Evolutionary conservation across 2,113 vertebrate genomes (phyloP).

Genomic region (Odontophorus gujanensis): DNA sequence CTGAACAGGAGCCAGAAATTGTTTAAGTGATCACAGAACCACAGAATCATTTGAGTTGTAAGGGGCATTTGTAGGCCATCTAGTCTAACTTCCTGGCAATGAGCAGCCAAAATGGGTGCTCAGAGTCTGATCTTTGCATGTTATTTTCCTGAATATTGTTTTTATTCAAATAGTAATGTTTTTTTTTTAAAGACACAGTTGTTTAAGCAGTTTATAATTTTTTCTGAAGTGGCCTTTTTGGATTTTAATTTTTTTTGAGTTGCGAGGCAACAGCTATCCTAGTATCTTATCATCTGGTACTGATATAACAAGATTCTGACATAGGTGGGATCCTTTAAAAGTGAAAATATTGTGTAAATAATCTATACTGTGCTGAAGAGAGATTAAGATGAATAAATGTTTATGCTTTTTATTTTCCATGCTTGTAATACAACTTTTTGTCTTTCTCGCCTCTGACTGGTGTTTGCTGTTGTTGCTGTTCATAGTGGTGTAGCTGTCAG

Average conservation of each 20-base stretch:
- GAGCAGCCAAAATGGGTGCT: too few relatives aligned
- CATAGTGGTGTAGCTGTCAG: neutral
- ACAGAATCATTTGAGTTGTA: too few relatives aligned
- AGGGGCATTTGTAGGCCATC: too few relatives aligned
- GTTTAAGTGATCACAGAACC: neutral
- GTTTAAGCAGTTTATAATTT: neutral
- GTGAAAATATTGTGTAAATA: neutral
- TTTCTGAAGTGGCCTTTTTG: neutral
- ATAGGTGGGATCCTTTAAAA: neutral
- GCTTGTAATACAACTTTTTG: neutral
- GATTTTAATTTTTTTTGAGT: neutral
- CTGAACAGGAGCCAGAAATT: neutral
- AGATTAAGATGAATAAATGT: neutral
- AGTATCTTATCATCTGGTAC: neutral
- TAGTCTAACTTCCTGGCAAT: too few relatives aligned
- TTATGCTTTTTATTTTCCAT: neutral
- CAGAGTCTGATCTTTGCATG: neutral
- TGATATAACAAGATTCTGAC: neutral
- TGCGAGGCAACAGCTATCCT: neutral
- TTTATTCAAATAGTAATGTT: neutral
- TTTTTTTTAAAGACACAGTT: neutral
- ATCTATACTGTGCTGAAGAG: neutral
- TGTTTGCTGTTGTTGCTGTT: neutral
- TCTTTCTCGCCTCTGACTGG: neutral
- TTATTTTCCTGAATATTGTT: neutral